Evolutionary conservation across 2,113 vertebrate genomes (phyloP), one percentile per base, ranked within the genome.

Genomic region (Pongo pygmaeus): DNA sequence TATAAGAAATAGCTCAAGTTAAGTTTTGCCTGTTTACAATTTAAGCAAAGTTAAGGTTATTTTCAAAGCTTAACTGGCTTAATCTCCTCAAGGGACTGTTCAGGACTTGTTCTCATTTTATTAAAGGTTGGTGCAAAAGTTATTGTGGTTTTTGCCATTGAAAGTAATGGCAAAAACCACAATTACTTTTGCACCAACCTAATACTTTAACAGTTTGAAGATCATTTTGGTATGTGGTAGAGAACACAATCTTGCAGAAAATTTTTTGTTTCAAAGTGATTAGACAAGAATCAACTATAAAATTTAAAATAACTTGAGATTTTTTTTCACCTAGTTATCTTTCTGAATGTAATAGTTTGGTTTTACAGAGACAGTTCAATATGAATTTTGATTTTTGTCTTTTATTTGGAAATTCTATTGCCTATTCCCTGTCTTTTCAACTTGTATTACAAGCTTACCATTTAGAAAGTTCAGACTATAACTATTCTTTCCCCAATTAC

Each of bases 171-270:
- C 27, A 30, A 61, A 61, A 61, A 61, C 5, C 27, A 13, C 27
- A 30, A 13, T 27, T 6, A 30, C 27, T 27, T 64, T 64, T 64
- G 61, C 27, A 64, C 25, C 61, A 78, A 50, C 30, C 40, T 50
- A 30, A 64, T 32, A 79, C 77, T 50, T 79, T 5, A 35, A 79
- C 17, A 50, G 75, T 84, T 86, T 95, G 93, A 96, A 96, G 88
- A 94, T 90, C 94, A 98, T 80, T 75, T 84, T 48, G 3, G 50
- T 91, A 88, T 91, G 90, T 4, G 0, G 22, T n/a, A 93, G 50
- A 50, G 84, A 87, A 87, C 13, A 25, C 77, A 89, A 38, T 1
- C 20, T 48, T 89, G 25, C 16, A 52, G 16, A 64, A 64, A 32
- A 64, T 64, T 64, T 64, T 64, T 32, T 64, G 61, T 32, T 64